Percentiles rank a stretch among this genome's conserved stretches.
These are phyloP conservation scores for Campoletis sonorensis DNA, from an alignment of 1,140 invertebrate species.

Conservation along the genomic window DNA sequence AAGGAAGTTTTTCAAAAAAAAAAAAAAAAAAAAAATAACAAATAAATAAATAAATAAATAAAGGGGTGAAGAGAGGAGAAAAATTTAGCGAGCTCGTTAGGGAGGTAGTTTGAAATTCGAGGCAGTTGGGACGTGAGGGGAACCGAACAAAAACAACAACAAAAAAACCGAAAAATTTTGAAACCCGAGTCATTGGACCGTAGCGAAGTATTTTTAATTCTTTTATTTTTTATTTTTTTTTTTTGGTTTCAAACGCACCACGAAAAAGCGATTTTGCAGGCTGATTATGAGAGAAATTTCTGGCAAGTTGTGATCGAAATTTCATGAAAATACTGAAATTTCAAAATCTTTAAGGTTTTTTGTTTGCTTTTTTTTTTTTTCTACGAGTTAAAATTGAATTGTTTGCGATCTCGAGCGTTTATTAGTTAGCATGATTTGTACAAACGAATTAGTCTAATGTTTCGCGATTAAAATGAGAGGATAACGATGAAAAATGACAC, in stretches of 20 bases:
- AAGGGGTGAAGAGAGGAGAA: neutral
- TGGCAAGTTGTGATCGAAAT: too few relatives aligned
- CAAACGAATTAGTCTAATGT: constrained; percentile 55
- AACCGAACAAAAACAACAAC: neutral
- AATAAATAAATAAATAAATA: too few relatives aligned
- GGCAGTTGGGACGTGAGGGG: neutral
- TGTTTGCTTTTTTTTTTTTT: too few relatives aligned
- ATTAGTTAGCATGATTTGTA: constrained; percentile 61
- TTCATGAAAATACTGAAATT: neutral
- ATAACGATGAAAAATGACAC: neutral
- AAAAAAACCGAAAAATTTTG: neutral
- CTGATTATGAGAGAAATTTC: too few relatives aligned
- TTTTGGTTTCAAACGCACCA: too few relatives aligned
- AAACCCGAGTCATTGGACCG: too few relatives aligned
- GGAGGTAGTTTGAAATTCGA: too few relatives aligned
- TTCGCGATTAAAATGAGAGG: neutral
- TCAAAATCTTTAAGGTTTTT: too few relatives aligned
- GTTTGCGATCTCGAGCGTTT: neutral
- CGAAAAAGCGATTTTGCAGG: too few relatives aligned
- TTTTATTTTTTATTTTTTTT: neutral
- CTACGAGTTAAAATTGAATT: too few relatives aligned
- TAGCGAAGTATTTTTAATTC: constrained; percentile 14
- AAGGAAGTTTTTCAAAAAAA: constrained; percentile 28
- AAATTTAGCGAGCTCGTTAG: neutral
- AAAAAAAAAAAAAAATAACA: too few relatives aligned